Conservation (phyloP, 2,888 invertebrate species). For the Xylota segnis region DNA sequence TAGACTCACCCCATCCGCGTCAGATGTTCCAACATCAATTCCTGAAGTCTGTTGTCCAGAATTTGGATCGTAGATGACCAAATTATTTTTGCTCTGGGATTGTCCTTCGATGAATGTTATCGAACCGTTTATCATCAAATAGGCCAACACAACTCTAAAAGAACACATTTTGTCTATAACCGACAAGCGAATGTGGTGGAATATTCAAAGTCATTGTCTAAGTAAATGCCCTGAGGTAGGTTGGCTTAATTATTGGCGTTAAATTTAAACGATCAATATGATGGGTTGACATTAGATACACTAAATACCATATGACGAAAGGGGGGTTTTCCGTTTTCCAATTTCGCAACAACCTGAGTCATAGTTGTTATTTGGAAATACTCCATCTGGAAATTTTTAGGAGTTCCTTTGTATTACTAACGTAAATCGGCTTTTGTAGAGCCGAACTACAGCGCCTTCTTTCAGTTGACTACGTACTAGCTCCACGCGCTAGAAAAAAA, state of each 20-base stretch:
- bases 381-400: no score
- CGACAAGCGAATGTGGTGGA: background rate
- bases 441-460: no score
- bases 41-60: background rate
- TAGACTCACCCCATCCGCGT: background rate
- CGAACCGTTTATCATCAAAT: background rate
- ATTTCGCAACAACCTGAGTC: no score
- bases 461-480: no score
- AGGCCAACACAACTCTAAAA: background rate
- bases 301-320: no score
- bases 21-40: background rate
- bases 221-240: background rate
- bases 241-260: background rate
- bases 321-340: no score
- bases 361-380: no score
- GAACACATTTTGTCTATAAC: background rate
- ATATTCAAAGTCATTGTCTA: background rate
- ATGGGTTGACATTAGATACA: background rate
- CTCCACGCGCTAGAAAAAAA: no score
- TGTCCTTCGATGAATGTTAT: slow-evolving; percentile 15
- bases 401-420: no score
- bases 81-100: background rate
- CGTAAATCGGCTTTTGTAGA: no score
- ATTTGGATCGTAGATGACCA: slow-evolving; percentile 26
- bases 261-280: background rate